Evolutionary conservation across 1,140 invertebrate species (phyloP), one percentile per base, ranked within the genome.

Genomic region (Idris sp.): DNA sequence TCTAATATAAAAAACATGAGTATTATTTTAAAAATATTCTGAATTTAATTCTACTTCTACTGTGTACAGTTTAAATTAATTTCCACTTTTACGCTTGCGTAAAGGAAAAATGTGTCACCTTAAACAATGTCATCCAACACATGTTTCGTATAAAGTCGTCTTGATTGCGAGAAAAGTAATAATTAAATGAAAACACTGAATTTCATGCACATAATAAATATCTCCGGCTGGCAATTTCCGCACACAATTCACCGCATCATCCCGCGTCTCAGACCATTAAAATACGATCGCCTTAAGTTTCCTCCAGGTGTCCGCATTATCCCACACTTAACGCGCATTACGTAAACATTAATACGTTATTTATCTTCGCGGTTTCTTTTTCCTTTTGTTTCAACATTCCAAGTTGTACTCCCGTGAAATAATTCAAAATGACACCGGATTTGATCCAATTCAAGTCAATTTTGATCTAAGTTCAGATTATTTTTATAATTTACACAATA

Each of bases 171-270:
- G n/a, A 11, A 36, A 69, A 30, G 18, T 31, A 53, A 69, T 69
- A 51, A 59, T 59, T 59, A 59, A 51, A 59, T 59, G 40, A 35
- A 58, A 68, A 68, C 51, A 49, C 38, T 30, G 16, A 54, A 65
- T 22, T 36, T 46, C 25, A 22, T 31, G 7, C 5, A 14, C n/a
- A 33, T 25, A 46, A 67, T 67, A 54, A 54, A 67, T 56, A 67
- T 48, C 9, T 8, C 0, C 22, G 15, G 4, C 0, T 22, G 44
- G 46, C 13, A 49, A 49, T 62, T 49, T 41, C n/a, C 28, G 38
- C 40, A 36, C 30, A 11, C 51, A 46, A 43, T 58, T 58, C 19
- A 51, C 33, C 26, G 26, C 44, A 25, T 41, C 35, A 41, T 43
- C 18, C 36, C 30, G 13, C 25, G 64, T n/a, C 18, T 36, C 30